Conservation (phyloP, 2,888 invertebrate species). For the Neoitamus cyanurus region DNA sequence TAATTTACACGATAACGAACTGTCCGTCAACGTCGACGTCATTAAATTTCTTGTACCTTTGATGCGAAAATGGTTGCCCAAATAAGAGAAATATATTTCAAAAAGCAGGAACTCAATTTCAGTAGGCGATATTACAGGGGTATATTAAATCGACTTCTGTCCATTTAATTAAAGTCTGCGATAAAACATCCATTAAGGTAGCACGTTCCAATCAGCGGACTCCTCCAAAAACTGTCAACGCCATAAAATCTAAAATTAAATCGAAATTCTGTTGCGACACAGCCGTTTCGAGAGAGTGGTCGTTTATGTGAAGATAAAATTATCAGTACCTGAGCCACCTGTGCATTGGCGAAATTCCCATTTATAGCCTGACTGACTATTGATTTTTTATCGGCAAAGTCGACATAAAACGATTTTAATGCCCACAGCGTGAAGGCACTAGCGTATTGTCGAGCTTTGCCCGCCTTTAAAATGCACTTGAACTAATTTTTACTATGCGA, state of each 20-base stretch:
- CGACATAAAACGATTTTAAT: not conserved
- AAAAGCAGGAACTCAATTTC: not conserved
- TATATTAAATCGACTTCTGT: not conserved
- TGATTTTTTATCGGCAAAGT: not conserved
- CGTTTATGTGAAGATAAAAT: not conserved
- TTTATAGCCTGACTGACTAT: not conserved
- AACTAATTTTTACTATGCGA: not conserved
- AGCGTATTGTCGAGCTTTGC: not conserved
- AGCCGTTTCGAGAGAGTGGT: not conserved
- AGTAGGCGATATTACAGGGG: not conserved
- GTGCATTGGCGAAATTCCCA: not conserved
- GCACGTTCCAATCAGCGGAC: not conserved
- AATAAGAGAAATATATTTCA: not conserved
- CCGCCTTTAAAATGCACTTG: not conserved
- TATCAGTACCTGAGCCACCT: not conserved
- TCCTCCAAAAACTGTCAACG: not conserved
- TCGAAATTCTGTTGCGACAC: not conserved
- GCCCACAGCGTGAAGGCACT: not conserved
- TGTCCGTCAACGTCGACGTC: not conserved
- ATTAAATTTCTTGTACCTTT: not conserved
- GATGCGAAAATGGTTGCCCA: not conserved
- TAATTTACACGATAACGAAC: too few relatives aligned
- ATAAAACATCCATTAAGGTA: not conserved
- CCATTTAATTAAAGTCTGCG: not conserved
- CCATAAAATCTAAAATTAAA: slow-evolving; percentile 1